Percentiles rank a stretch among this genome's conserved stretches.
These are phyloP conservation scores for Cheilosia variabilis DNA, from an alignment of 2,888 invertebrate genomes.

Conservation along the genomic window DNA sequence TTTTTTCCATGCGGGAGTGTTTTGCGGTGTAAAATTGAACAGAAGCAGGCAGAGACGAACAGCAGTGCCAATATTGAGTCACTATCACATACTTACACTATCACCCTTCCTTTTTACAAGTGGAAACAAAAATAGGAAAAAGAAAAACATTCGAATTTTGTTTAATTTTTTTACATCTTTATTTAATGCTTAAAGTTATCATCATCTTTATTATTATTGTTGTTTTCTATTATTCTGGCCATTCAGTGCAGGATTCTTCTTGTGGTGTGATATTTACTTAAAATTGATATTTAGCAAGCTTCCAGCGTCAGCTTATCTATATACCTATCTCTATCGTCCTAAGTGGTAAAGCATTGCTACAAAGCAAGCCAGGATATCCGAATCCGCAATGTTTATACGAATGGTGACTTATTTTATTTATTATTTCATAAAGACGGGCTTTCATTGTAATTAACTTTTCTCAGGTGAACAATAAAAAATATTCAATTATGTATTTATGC, in stretches of 20 bases:
- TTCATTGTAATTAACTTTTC: background rate
- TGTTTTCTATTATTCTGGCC: constrained; percentile 47
- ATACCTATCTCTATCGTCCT: constrained; percentile 5
- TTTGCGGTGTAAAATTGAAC: too few species aligned
- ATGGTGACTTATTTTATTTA: constrained; percentile 36
- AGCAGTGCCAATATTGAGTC: too few species aligned
- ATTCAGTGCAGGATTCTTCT: constrained; percentile 57
- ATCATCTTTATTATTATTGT: constrained; percentile 19
- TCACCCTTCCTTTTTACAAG: background rate
- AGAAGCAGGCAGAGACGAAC: too few species aligned
- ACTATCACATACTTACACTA: too few species aligned
- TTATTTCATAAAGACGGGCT: background rate
- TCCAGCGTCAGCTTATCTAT: constrained; percentile 21
- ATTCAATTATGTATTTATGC: background rate
- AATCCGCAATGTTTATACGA: constrained; percentile 32
- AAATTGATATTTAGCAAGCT: constrained; percentile 43
- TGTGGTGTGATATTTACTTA: constrained; percentile 38
- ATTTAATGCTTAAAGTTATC: constrained; percentile 62
- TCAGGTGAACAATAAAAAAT: background rate
- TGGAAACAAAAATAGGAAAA: background rate
- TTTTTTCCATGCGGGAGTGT: too few species aligned
- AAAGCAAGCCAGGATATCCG: constrained; percentile 45
- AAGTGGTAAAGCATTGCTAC: constrained; percentile 24
- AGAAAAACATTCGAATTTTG: constrained; percentile 11
- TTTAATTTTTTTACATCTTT: constrained; percentile 57